phyloP scores from a whole-genome alignment of 2,113 vertebrate species.

The Oenanthe melanoleuca region DNA sequence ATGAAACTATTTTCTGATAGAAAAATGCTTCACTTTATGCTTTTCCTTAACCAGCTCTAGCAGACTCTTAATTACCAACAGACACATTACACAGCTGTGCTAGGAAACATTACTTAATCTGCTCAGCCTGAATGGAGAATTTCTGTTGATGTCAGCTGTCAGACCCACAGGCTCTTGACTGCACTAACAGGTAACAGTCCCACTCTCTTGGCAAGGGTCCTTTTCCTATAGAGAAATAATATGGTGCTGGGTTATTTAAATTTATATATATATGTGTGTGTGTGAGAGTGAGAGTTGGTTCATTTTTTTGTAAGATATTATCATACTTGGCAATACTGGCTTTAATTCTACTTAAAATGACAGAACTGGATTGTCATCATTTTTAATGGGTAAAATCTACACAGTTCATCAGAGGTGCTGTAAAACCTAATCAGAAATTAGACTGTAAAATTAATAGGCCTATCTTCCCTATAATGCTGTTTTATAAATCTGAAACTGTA shows the following conservation, averaged over 20 bases:
- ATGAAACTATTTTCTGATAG: not conserved
- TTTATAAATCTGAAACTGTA: conserved; percentile 52
- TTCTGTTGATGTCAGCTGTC: not conserved
- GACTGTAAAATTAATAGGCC: conserved; percentile 74
- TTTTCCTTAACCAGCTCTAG: not conserved
- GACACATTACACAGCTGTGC: not conserved
- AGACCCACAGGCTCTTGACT: not conserved
- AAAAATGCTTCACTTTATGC: not conserved
- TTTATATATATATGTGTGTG: fast-evolving
- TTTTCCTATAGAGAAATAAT: not conserved
- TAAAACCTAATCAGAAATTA: conserved; percentile 77
- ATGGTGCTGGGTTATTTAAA: not conserved
- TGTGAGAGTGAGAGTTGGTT: not conserved
- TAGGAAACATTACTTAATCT: not conserved
- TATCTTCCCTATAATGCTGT: conserved; percentile 42
- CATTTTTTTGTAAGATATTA: conserved; percentile 38
- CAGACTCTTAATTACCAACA: not conserved
- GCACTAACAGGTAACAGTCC: not conserved
- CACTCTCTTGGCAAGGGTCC: not conserved
- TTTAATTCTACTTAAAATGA: conserved; percentile 78
- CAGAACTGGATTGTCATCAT: conserved; percentile 71
- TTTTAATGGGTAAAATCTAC: conserved; percentile 68
- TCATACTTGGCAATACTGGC: conserved; percentile 69
- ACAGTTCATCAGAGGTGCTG: conserved; percentile 51
- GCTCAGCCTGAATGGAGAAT: not conserved